Conservation (phyloP, 2,113 vertebrate species). For the Phoxinus phoxinus region DNA sequence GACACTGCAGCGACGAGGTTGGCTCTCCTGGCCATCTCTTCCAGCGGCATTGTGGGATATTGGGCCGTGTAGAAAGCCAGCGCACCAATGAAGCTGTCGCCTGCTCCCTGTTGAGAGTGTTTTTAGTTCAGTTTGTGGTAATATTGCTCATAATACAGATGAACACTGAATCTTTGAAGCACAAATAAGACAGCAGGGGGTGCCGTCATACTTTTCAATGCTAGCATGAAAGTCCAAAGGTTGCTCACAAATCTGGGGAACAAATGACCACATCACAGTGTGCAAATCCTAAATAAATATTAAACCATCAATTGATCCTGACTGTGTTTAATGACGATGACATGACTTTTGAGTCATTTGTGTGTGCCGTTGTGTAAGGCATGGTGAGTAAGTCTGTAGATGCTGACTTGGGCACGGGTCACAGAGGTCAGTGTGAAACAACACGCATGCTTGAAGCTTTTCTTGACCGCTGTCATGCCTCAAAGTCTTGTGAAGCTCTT, state of each 20-base stretch:
- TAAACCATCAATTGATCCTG: neutral
- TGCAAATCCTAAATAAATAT: slow-evolving; percentile 13
- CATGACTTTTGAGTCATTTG: slow-evolving; percentile 36
- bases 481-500: neutral
- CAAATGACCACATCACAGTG: neutral
- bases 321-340: slow-evolving; percentile 28
- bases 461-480: neutral
- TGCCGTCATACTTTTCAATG: slow-evolving; percentile 64
- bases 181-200: slow-evolving; percentile 70
- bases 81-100: slow-evolving; percentile 95
- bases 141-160: neutral
- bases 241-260: neutral
- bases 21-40: slow-evolving; percentile 89
- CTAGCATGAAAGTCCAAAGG: neutral
- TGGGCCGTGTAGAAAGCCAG: slow-evolving; percentile 91
- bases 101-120: slow-evolving; percentile 84
- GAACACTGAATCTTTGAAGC: neutral
- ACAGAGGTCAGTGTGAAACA: slow-evolving; percentile 26
- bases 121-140: neutral
- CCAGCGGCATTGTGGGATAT: slow-evolving; percentile 82
- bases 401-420: slow-evolving; percentile 18
- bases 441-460: slow-evolving; percentile 8
- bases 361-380: slow-evolving; percentile 23
- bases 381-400: slow-evolving; percentile 14
- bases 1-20: slow-evolving; percentile 86